A percentile compares a stretch with the other conserved stretches of the same genome.
Evolutionary conservation across 2,797 vertebrate species (phyloP).

Genomic region (Chloroceryle amazona): DNA sequence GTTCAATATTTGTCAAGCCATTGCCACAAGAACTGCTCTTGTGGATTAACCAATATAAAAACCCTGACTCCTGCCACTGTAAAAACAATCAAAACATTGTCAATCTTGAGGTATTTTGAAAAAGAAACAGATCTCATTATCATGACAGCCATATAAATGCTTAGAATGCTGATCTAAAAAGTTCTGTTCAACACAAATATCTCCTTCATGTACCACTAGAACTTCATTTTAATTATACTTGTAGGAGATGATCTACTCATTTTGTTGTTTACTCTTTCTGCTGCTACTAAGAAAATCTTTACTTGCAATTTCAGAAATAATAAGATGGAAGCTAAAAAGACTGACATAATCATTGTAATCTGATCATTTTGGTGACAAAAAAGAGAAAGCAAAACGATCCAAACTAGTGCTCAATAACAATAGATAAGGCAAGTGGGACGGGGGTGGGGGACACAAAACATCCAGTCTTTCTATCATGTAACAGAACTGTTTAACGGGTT

Average conservation of each 20-base stretch:
- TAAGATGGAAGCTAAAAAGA: not conserved
- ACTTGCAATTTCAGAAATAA: not conserved
- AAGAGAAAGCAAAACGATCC: not conserved
- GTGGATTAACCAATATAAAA: not conserved
- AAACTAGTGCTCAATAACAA: not conserved
- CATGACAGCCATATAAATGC: not conserved
- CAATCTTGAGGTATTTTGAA: not conserved
- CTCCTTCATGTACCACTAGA: not conserved
- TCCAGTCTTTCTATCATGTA: not conserved
- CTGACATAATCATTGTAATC: not conserved
- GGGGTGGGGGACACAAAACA: not conserved
- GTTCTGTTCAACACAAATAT: not conserved
- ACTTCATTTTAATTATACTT: not conserved
- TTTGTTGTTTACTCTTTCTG: not conserved
- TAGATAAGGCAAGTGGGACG: not conserved
- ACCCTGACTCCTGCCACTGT: not conserved
- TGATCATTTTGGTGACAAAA: not conserved
- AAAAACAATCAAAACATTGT: not conserved
- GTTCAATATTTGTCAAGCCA: not conserved
- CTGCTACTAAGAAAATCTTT: not conserved
- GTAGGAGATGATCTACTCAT: not conserved
- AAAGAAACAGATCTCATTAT: not conserved
- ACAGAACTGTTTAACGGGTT: not conserved
- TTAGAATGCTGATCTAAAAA: not conserved
- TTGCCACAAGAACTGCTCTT: not conserved